Conservation (phyloP, 2,113 vertebrate genomes). For the Centropus bengalensis region DNA sequence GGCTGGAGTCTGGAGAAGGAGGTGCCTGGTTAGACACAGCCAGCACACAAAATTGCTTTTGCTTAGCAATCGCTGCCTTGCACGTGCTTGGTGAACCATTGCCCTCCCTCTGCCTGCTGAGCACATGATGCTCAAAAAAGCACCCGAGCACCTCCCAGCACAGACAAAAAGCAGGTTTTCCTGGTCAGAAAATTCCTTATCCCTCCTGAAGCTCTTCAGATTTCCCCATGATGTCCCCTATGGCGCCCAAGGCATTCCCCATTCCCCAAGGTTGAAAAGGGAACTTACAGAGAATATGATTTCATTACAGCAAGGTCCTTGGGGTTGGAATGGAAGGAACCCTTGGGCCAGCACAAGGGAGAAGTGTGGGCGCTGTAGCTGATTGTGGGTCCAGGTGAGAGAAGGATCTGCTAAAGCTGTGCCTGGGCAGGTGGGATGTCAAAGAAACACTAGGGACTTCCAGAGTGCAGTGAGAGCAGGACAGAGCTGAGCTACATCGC, state of each 20-base stretch:
- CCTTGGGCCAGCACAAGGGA: not conserved
- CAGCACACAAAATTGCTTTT: not conserved
- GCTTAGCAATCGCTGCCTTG: not conserved
- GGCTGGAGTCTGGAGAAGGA: not conserved
- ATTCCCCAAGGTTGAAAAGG: not conserved
- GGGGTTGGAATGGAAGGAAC: not conserved
- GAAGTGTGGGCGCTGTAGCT: not conserved
- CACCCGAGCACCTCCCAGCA: not conserved
- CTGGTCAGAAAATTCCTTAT: conserved; percentile 1
- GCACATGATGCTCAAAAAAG: not conserved
- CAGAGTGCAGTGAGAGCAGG: not conserved
- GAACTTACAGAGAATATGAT: not conserved
- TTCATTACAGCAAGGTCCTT: not conserved
- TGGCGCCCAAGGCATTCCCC: not conserved
- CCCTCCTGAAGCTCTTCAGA: not conserved
- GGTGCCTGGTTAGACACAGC: not conserved
- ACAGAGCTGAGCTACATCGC: rapidly evolving
- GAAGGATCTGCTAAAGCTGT: not conserved
- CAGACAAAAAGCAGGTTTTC: not conserved
- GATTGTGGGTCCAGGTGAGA: not conserved
- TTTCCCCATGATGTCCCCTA: not conserved
- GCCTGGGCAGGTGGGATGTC: not conserved
- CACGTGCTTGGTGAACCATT: not conserved
- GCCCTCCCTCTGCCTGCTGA: not conserved
- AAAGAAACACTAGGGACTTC: not conserved